Evolutionary conservation across 2,113 vertebrate genomes (phyloP), one percentile per base, ranked within the genome.

Genomic region (Nibea albiflora): DNA sequence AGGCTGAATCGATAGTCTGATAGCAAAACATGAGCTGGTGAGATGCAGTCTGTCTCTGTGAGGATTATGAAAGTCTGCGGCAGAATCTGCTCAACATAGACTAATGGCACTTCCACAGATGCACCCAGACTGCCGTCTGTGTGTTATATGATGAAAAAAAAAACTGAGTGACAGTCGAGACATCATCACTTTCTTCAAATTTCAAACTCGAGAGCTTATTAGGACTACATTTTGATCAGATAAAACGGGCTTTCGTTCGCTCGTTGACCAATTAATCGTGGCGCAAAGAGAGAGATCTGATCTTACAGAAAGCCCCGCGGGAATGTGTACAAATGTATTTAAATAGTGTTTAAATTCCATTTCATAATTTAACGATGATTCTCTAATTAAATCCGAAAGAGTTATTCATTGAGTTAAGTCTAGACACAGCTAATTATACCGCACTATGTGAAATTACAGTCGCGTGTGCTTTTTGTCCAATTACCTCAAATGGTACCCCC

Each of bases 11-110:
- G 56, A 76, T 62, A 60, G 62, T 70, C 63, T 73, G 76, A 39
- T 50, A 1, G 54, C 20, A 62, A 70, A 80, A 83, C 64, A 22
- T 62, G 77, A 83, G 73, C 75, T 63, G 56, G 47, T 42, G 74
- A 56, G 63, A 53, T 10, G 81, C 19, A 24, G 42, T 31, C 35
- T 71, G 87, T 50, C 68, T 54, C 56, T 56, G 57, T 50, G 49
- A 50, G n/a, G 42, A 54, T 67, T 22, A 16, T 16, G 22, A 35
- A n/a, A 44, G 39, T 64, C 22, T 64, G 58, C 39, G 16, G 50
- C 28, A 28, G 35, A 67, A 7, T 68, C 54, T 44, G 16, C 52
- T 57, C 61, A 22, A 9, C 28, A 24, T 5, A 35, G 70, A 75
- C 63, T 64, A 63, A 69, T 69, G 54, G 4, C 20, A 17, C 28